Evolutionary conservation across 1,140 invertebrate species (phyloP).

Genomic region (Danaus plexippus): DNA sequence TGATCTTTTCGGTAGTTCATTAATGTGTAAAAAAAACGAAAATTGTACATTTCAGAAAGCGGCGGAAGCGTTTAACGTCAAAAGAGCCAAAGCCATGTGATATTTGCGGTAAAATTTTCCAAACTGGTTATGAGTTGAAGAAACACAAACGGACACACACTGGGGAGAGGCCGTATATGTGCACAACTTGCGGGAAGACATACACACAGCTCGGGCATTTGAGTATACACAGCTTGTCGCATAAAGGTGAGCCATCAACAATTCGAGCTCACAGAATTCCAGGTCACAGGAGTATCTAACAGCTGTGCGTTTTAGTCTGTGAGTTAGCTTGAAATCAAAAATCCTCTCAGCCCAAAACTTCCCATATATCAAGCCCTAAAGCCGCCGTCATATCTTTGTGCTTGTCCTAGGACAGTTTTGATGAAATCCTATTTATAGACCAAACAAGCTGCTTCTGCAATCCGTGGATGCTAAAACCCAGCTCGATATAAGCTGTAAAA

Average conservation of each 20-base stretch:
- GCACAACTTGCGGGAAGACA: slow-evolving; percentile 78
- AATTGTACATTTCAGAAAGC: slow-evolving; percentile 32
- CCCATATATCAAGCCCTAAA: no score
- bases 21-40: no score
- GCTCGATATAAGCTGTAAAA: no score
- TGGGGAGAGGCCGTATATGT: slow-evolving; percentile 82
- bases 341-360: no score
- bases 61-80: slow-evolving; percentile 26
- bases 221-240: slow-evolving; percentile 43
- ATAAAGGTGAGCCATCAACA: slow-evolving; percentile 25
- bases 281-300: not conserved
- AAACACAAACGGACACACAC: slow-evolving; percentile 84
- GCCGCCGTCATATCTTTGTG: no score
- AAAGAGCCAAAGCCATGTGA: slow-evolving; percentile 39
- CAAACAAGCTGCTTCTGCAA: no score
- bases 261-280: not conserved
- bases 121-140: slow-evolving; percentile 48
- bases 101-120: slow-evolving; percentile 44
- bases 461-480: no score
- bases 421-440: no score
- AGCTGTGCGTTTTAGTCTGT: not conserved
- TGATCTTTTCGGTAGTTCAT: no score
- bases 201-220: slow-evolving; percentile 72
- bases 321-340: no score
- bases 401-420: no score